Evolutionary conservation across 2,113 vertebrate genomes (phyloP).

Genomic region (Daubentonia madagascariensis): DNA sequence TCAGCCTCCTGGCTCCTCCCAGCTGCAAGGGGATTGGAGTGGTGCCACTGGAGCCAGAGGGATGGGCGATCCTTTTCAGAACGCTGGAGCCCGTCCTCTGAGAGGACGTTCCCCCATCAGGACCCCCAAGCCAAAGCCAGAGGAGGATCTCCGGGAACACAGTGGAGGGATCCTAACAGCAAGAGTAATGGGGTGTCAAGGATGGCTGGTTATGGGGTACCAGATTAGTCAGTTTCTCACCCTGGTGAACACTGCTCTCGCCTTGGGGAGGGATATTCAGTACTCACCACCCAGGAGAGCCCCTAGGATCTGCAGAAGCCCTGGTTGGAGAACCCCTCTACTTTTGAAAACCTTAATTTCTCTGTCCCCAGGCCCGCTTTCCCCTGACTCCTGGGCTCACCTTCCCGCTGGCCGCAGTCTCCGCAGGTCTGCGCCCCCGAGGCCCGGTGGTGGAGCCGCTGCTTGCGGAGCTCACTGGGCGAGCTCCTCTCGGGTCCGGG

Average conservation of each 20-base stretch:
- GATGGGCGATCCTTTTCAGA: not conserved
- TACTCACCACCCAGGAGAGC: not conserved
- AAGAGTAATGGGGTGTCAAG: not conserved
- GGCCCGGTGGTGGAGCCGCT: not conserved
- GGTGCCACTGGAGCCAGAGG: not conserved
- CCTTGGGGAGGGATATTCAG: not conserved
- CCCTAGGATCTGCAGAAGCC: slow-evolving; percentile 53
- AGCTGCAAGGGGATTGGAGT: not conserved
- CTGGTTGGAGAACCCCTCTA: not conserved
- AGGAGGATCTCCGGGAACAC: not conserved
- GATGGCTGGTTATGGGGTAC: not conserved
- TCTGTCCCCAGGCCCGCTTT: not conserved
- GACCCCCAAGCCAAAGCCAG: not conserved
- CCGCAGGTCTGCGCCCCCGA: not conserved
- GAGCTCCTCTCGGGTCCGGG: not conserved
- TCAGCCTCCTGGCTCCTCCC: slow-evolving; percentile 23
- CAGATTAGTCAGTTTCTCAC: slow-evolving; percentile 5
- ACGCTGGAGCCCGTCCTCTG: not conserved
- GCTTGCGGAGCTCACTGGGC: not conserved
- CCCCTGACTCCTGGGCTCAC: slow-evolving; percentile 25
- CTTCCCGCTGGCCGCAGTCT: slow-evolving; percentile 37
- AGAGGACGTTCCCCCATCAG: not conserved
- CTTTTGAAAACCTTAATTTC: not conserved
- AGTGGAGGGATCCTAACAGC: not conserved
- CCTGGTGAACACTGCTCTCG: not conserved